Conservation (phyloP, 2,888 invertebrate species). For the Nemapogon koenigi region DNA sequence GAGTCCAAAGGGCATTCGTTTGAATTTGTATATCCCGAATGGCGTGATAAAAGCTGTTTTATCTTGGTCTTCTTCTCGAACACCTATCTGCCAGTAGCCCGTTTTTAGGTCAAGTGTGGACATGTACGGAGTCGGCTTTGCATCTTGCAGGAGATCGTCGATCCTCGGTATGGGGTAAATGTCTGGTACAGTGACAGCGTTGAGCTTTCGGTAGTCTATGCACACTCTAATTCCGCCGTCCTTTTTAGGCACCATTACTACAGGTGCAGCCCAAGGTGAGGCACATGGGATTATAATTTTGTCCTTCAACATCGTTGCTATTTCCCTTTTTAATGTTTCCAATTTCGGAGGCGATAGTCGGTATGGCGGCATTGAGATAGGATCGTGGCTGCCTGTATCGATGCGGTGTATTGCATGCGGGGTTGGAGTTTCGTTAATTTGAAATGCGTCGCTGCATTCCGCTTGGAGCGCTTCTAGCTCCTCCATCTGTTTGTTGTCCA, state of each 20-base stretch:
- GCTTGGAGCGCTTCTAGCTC: neutral
- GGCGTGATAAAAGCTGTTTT: conserved; percentile 28
- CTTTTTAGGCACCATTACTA: conserved; percentile 29
- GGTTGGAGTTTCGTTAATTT: conserved; percentile 6
- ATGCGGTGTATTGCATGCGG: conserved; percentile 10
- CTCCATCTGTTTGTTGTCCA: neutral
- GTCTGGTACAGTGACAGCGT: conserved; percentile 19
- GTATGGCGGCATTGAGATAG: conserved; percentile 26
- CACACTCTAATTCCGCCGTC: conserved; percentile 24
- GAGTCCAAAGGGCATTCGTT: conserved; percentile 27
- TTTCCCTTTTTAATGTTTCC: conserved; percentile 19
- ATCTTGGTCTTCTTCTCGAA: conserved; percentile 20
- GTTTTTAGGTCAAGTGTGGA: conserved; percentile 20
- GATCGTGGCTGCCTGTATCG: conserved; percentile 12
- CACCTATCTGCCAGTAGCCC: conserved; percentile 22
- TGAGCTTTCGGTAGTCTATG: conserved; percentile 25
- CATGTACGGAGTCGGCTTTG: conserved; percentile 22
- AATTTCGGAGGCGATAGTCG: conserved; percentile 21
- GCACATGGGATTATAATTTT: conserved; percentile 27
- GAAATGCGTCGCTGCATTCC: conserved; percentile 10
- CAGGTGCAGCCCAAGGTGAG: conserved; percentile 29
- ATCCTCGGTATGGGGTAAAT: conserved; percentile 33
- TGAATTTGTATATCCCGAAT: conserved; percentile 24
- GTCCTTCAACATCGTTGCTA: conserved; percentile 23
- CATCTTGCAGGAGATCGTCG: conserved; percentile 25